phyloP scores from a whole-genome alignment of 2,888 invertebrate genomes.

The Sesamia inferens region DNA sequence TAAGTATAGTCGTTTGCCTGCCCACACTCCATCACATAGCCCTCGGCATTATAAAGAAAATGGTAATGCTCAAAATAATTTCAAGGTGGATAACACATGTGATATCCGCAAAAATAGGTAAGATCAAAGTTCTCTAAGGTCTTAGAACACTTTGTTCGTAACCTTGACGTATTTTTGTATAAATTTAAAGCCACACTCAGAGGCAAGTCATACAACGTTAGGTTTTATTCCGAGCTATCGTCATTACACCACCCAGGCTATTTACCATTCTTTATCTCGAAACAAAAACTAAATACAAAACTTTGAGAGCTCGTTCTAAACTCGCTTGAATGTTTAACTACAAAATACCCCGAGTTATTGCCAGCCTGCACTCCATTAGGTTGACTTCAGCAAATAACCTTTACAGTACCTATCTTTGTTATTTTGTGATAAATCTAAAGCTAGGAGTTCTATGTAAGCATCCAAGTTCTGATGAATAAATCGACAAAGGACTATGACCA shows the following conservation, averaged over 20 bases:
- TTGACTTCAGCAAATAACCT: not conserved
- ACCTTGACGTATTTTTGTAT: conserved; percentile 22
- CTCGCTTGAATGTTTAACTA: too few relatives aligned
- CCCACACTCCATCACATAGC: not conserved
- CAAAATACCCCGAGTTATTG: not conserved
- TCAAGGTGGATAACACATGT: not conserved
- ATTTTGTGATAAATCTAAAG: not conserved
- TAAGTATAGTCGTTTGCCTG: conserved; percentile 30
- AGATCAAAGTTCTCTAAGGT: too few relatives aligned
- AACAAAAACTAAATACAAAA: not conserved
- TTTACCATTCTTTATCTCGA: not conserved
- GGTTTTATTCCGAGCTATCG: not conserved
- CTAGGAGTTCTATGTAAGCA: not conserved
- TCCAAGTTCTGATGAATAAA: conserved; percentile 19
- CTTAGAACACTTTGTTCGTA: too few relatives aligned
- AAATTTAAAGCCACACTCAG: not conserved
- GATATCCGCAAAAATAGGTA: too few relatives aligned
- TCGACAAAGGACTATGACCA: conserved; percentile 11
- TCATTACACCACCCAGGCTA: not conserved
- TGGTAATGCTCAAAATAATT: not conserved
- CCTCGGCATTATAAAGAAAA: conserved; percentile 22
- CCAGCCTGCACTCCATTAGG: not conserved
- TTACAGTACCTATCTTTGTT: not conserved
- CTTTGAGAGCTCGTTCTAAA: too few relatives aligned
- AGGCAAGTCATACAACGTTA: not conserved